Conservation (phyloP, 2,113 vertebrate species). For the Loxodonta africana region DNA sequence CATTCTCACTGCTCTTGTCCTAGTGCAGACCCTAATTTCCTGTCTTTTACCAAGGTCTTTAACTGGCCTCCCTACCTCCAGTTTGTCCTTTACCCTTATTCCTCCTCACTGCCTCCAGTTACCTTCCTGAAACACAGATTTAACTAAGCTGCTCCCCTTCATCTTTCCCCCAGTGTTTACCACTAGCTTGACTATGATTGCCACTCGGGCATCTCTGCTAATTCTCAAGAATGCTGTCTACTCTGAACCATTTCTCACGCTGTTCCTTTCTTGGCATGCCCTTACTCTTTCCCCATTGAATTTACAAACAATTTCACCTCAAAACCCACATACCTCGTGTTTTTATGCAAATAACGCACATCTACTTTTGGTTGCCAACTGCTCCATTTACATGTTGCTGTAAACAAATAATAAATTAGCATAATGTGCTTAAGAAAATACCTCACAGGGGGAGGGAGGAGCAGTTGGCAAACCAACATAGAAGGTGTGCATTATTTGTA, state of each 20-base stretch:
- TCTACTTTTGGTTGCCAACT: too few species aligned
- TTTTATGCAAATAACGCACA: background rate
- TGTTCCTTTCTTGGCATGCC: background rate
- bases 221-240: background rate
- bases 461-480: too few species aligned
- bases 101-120: background rate
- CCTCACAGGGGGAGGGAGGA: too few species aligned
- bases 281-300: background rate
- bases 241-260: background rate
- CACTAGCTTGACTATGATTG: background rate
- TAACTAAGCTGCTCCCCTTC: background rate
- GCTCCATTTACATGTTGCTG: too few species aligned
- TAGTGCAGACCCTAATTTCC: background rate
- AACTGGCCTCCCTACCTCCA: background rate
- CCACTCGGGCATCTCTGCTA: accelerated
- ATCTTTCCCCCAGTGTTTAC: too few species aligned
- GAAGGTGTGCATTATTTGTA: too few species aligned
- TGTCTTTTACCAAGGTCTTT: background rate
- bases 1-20: too few species aligned
- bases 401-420: too few species aligned
- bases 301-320: background rate
- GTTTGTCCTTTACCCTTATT: background rate
- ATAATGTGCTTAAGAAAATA: too few species aligned
- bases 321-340: background rate
- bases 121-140: background rate